These are phyloP conservation scores for Augiades crinisus DNA, from an alignment of 2,888 invertebrate species.

Conservation along the genomic window DNA sequence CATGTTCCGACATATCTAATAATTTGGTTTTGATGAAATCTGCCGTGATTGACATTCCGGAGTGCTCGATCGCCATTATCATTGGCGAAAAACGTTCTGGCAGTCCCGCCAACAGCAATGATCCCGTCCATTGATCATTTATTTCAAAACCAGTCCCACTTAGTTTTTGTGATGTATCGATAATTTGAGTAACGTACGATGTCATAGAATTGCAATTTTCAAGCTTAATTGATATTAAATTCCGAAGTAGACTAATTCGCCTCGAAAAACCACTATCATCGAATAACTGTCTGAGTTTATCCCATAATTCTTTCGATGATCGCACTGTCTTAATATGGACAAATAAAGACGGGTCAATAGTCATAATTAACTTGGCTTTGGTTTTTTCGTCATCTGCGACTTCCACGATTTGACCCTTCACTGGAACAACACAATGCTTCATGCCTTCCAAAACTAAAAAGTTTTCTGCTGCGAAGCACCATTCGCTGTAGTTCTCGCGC, in stretches of 20 bases:
- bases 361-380: not conserved
- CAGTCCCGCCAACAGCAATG: slow-evolving; percentile 32
- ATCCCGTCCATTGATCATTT: slow-evolving; percentile 34
- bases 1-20: slow-evolving; percentile 31
- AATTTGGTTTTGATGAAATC: slow-evolving; percentile 34
- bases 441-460: too few relatives aligned
- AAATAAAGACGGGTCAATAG: not conserved
- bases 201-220: slow-evolving; percentile 25
- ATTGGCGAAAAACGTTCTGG: slow-evolving; percentile 32
- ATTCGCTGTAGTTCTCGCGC: too few relatives aligned
- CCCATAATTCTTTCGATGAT: not conserved
- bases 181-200: slow-evolving; percentile 30
- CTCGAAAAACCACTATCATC: slow-evolving; percentile 29
- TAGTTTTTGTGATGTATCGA: slow-evolving; percentile 27
- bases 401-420: too few relatives aligned
- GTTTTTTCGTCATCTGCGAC: not conserved
- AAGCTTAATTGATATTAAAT: slow-evolving; percentile 28
- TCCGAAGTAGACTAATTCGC: slow-evolving; percentile 29
- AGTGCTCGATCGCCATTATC: slow-evolving; percentile 36
- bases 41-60: slow-evolving; percentile 29
- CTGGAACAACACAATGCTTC: too few relatives aligned
- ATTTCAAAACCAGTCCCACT: slow-evolving; percentile 32
- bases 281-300: slow-evolving; percentile 4
- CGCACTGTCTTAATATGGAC: not conserved
- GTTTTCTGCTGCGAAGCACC: too few relatives aligned